A percentile compares a stretch with the other conserved stretches of the same genome.
Evolutionary conservation across 2,113 vertebrate genomes (phyloP).

Genomic region (Pygoscelis antarcticus): DNA sequence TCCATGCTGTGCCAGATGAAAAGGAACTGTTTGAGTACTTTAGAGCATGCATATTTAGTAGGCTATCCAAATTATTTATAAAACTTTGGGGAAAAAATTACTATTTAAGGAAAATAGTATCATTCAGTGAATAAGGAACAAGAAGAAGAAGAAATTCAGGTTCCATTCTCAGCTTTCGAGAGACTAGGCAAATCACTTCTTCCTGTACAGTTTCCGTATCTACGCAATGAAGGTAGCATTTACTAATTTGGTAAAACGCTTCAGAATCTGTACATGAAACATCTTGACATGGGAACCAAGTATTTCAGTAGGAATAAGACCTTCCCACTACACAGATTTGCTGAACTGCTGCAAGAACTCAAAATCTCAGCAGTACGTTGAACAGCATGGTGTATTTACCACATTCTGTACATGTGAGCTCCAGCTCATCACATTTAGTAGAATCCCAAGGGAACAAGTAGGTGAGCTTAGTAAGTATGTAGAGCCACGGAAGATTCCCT

Average conservation of each 20-base stretch:
- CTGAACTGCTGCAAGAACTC: background rate
- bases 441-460: background rate
- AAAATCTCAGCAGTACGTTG: background rate
- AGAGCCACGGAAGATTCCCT: background rate
- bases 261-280: background rate
- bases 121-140: conserved; percentile 12
- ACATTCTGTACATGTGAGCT: background rate
- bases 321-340: background rate
- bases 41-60: conserved; percentile 62
- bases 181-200: background rate
- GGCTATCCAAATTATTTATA: conserved; percentile 66
- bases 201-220: background rate
- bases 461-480: background rate
- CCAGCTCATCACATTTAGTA: background rate
- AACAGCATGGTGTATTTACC: background rate
- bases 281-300: background rate
- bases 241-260: background rate
- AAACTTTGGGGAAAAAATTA: conserved; percentile 46
- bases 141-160: background rate
- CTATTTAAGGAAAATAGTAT: conserved; percentile 52
- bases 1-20: conserved; percentile 66
- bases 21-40: conserved; percentile 61
- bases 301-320: background rate
- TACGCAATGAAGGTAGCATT: background rate
- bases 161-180: background rate